Base-by-base conservation (phyloP, 1,140 invertebrate species). In the Sycophila sp. region DNA sequence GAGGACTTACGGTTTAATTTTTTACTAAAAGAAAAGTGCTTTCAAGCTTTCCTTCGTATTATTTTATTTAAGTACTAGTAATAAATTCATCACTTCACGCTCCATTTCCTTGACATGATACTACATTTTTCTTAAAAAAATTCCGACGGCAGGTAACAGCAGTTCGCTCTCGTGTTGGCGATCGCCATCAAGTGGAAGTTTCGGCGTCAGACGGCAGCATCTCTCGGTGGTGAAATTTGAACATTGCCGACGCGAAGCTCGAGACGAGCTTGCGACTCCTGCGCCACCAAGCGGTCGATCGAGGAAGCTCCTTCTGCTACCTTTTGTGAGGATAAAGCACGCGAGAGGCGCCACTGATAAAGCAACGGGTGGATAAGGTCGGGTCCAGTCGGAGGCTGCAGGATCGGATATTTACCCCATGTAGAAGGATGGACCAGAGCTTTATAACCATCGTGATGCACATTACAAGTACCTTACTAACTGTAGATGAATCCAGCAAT, bases 141-240 rank as follows among this genome's bases (percentile, higher is more conserved):
- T n/a, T n/a, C 36, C 80, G 76, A 75, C 80, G 36, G 77, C 69
- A 64, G 80, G 77, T 79, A 81, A 81, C n/a, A 74, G 68, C 53
- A 0, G 32, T 53, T 64, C 32, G 62, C 19, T 38, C 13, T 28
- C 17, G 62, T 19, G 22, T 2, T 59, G 32, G 38, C 28, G 51
- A 47, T 11, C 38, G 24, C n/a, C n/a, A n/a, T n/a, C n/a, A n/a
- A n/a, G n/a, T n/a, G n/a, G 15, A 32, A 73, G 63, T 58, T 73
- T 66, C 53, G 64, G 73, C 75, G 74, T 72, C 76, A 72, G 75
- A 69, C 73, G 78, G 77, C 79, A 81, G 80, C 79, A 80, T 81
- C 78, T 76, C 75, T 80, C 65, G 60, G 70, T 32, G 56, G 17
- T 17, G 56, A 15, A 24, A 11, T 6, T n/a, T n/a, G 30, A 60